Base-by-base conservation (phyloP, 2,888 invertebrate species). In the Myopa tessellatipennis region DNA sequence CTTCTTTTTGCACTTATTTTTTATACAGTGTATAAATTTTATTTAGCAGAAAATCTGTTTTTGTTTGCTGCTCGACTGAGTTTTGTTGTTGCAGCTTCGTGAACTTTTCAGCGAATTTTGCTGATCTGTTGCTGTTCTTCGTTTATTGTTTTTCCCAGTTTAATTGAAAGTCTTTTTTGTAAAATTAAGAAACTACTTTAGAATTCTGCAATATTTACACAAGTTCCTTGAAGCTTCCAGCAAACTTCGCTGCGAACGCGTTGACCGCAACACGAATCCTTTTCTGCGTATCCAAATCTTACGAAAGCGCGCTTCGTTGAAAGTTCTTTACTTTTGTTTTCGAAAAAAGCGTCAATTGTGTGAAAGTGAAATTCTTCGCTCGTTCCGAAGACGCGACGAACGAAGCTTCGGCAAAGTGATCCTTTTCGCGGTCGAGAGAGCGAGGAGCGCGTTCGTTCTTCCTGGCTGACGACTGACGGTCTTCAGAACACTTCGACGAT, bases 401-500 rank as follows among this genome's bases (percentile, higher is more conserved):
- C 8, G 26, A 16, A 58, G 58, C 52, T 67, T 58, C 69, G 45
- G 63, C 10, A 55, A 68, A 68, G n/a, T 26, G 69, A 70, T 55
- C 60, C 61, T 76, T 50, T 65, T 63, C 71, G 70, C 70, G 70
- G 52, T 38, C 16, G 68, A 26, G 36, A 26, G 52, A 60, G 34
- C 65, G 50, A 34, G 12, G 34, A 45, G 34, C 63, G 34, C n/a
- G 26, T 26, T 26, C 14, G 52, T 50, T 45, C 14, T 34, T 50
- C 26, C 74, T 77, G 26, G 79, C 77, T 55, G 78, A 63, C 77
- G 79, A 82, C 82, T 82, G 79, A 79, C 76, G 74, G 80, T 80
- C 82, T 80, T 82, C 85, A 85, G 84, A 84, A 84, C 84, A 83
- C 83, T 84, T 84, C 84, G 83, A 83, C 87, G 86, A 86, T 86